Percentiles rank a stretch among this genome's conserved stretches.
Evolutionary conservation across 2,113 vertebrate species (phyloP).

Genomic region (Piaya cayana): DNA sequence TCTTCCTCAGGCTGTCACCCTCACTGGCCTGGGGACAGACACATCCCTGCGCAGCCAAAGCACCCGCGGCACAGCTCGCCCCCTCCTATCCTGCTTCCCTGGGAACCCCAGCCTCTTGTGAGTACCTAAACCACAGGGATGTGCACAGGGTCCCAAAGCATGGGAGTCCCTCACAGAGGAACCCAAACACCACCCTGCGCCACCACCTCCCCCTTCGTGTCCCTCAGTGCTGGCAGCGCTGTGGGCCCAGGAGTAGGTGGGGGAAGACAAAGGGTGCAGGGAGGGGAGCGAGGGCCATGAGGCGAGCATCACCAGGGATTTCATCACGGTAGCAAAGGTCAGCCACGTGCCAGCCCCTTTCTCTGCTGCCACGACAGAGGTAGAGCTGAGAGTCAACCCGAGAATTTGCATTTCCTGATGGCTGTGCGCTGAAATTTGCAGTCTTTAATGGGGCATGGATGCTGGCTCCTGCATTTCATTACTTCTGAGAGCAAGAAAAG

Average conservation of each 20-base stretch:
- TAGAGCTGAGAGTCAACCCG: not conserved
- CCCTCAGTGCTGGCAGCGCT: not conserved
- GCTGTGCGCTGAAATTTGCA: constrained; percentile 48
- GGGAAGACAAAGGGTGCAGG: not conserved
- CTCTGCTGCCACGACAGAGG: not conserved
- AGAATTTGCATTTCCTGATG: constrained; percentile 53
- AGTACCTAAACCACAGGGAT: rapidly evolving
- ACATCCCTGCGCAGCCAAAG: not conserved
- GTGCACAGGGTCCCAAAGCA: not conserved
- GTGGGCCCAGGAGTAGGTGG: rapidly evolving
- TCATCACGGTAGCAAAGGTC: not conserved
- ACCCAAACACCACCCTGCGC: not conserved
- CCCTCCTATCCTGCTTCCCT: rapidly evolving
- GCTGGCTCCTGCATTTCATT: constrained; percentile 59
- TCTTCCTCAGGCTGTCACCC: not conserved
- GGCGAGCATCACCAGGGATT: not conserved
- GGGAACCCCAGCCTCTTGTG: rapidly evolving
- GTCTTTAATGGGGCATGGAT: constrained; percentile 56
- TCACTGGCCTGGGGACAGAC: not conserved
- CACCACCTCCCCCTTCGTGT: not conserved
- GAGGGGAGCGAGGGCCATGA: not conserved
- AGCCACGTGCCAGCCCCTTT: constrained; percentile 6
- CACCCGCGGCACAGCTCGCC: not conserved
- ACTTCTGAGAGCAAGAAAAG: not conserved
- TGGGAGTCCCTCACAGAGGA: not conserved